Evolutionary conservation across 2,113 vertebrate genomes (phyloP), one percentile per base, ranked within the genome.

Genomic region (Columba livia): DNA sequence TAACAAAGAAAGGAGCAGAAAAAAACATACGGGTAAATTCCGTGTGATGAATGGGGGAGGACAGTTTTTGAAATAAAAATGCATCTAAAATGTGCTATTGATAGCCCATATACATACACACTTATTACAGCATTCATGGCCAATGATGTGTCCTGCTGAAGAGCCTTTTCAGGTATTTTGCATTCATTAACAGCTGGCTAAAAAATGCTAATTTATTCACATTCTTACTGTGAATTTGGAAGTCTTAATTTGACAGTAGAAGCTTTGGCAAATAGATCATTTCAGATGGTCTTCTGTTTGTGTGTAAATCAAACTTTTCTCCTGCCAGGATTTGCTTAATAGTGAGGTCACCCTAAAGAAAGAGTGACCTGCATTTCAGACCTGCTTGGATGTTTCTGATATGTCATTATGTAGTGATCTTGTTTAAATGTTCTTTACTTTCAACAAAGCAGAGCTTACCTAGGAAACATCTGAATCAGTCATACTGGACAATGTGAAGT

Each of bases 41-140:
- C 19, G 15, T 85, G 32, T 57, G 64, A 23, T 54, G 44, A 25
- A 28, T 11, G 38, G 16, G 12, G 36, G 12, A 64, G 20, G 65
- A 13, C 14, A 5, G 1, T 3, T 70, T 72, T 28, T 56, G 29
- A 47, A 61, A 87, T 15, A 73, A 61, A 89, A 50, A 23, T n/a
- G 36, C 8, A 6, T 20, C n/a, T 67, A 14, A 28, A 24, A 34
- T 8, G 12, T 34, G 42, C 40, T 21, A 2, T 16, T n/a, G 31
- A 12, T 29, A 51, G 14, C 18, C 29, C 23, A 13, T 2, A 4
- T 4, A 4, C 12, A 8, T 20, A 19, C 61, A 7, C 9, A 2
- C 11, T 19, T 32, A 2, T 4, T 32, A 10, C 0, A 25, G 51
- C 12, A 19, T 12, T 44, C 9, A 9, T 17, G 24, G 58, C 15